Conservation (phyloP, 2,113 vertebrate genomes). For the Podilymbus podiceps region DNA sequence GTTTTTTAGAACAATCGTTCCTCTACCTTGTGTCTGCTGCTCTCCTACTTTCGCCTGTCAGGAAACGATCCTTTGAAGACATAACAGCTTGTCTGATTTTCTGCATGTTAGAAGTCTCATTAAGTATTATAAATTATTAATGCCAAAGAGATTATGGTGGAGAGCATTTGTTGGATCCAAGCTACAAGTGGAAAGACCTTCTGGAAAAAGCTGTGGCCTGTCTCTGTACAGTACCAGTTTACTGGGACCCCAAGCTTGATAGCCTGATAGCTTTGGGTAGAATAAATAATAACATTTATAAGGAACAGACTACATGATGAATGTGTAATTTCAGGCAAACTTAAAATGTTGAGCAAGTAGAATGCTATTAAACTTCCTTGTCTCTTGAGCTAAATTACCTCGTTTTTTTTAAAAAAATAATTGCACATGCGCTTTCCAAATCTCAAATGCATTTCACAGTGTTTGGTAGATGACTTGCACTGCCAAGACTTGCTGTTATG, state of each 20-base stretch:
- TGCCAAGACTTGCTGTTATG: slow-evolving; percentile 21
- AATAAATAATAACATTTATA: neutral
- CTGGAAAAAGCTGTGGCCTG: neutral
- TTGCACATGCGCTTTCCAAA: neutral
- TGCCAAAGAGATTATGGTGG: neutral
- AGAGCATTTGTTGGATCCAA: neutral
- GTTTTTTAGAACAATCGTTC: neutral
- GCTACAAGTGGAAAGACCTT: neutral
- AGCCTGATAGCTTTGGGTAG: neutral
- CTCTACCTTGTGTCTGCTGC: neutral
- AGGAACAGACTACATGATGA: neutral
- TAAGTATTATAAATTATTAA: slow-evolving; percentile 46
- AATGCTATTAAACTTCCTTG: neutral
- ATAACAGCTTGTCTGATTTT: slow-evolving; percentile 11
- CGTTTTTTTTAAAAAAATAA: neutral
- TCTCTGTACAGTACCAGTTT: neutral
- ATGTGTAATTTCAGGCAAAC: neutral
- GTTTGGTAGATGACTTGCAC: slow-evolving; percentile 14
- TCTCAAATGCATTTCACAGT: neutral
- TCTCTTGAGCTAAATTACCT: slow-evolving; percentile 8
- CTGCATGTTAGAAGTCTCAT: slow-evolving; percentile 38
- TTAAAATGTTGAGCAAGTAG: neutral
- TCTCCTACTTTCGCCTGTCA: neutral
- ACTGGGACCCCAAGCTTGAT: neutral
- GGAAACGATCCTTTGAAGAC: slow-evolving; percentile 33